A percentile compares a stretch with the other conserved stretches of the same genome.
Conservation (phyloP, 2,113 vertebrate species). For the Hydrochoerus hydrochaeris region DNA sequence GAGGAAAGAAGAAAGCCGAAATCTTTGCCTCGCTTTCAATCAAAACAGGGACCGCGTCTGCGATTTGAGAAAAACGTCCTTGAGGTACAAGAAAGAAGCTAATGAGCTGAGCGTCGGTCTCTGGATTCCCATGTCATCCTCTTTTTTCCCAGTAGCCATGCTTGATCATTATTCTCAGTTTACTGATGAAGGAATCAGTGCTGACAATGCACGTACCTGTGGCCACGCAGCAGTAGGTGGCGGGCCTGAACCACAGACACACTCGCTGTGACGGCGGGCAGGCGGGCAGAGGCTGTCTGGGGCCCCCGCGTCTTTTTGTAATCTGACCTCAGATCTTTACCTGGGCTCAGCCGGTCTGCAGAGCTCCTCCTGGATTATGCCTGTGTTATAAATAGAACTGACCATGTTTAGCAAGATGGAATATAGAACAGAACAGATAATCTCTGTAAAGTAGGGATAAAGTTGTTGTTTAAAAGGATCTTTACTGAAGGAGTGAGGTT, state of each 20-base stretch:
- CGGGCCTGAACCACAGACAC: no score
- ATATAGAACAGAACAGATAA: constrained; percentile 72
- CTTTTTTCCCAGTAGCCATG: no score
- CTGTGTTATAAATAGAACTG: constrained; percentile 61
- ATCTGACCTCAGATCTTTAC: constrained; percentile 56
- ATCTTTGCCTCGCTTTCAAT: no score
- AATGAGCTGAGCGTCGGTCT: neutral
- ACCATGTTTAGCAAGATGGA: constrained; percentile 12
- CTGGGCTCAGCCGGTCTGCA: neutral
- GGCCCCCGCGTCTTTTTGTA: neutral
- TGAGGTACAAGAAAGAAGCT: neutral
- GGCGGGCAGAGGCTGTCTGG: no score
- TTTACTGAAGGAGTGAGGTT: neutral
- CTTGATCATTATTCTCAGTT: neutral
- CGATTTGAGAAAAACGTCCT: neutral
- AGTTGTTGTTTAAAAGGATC: neutral
- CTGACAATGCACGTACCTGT: neutral
- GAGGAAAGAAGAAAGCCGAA: no score
- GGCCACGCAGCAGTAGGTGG: neutral
- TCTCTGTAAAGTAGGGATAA: constrained; percentile 64
- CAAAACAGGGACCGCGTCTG: neutral
- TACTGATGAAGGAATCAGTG: neutral
- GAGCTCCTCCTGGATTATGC: constrained; percentile 43
- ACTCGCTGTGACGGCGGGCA: rapidly evolving
- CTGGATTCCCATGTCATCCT: neutral